Conservation (phyloP, 2,888 invertebrate species). For the Tridacna gigas region DNA sequence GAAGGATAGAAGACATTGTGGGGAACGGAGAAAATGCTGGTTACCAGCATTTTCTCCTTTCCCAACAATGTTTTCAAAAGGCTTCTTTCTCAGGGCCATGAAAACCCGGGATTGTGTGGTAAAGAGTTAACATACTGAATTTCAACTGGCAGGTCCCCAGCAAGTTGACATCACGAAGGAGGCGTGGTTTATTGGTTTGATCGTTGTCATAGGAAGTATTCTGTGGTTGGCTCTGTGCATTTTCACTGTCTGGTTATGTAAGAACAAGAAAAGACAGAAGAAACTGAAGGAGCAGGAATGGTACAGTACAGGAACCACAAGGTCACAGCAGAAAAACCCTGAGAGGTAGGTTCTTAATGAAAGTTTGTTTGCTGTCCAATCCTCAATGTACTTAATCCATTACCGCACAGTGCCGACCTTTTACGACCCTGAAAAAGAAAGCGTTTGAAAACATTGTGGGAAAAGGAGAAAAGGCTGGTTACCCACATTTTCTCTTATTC, state of each 20-base stretch:
- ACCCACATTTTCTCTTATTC: too few species aligned
- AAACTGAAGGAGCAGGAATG: slow-evolving; percentile 76
- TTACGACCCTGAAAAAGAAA: neutral
- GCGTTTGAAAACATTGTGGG: slow-evolving; percentile 9
- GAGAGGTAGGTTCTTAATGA: slow-evolving; percentile 36
- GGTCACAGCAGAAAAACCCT: slow-evolving; percentile 39
- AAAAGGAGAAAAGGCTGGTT: too few species aligned
- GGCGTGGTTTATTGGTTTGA: slow-evolving; percentile 94
- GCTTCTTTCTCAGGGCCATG: too few species aligned
- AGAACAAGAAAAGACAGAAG: slow-evolving; percentile 80
- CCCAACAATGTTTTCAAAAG: too few species aligned
- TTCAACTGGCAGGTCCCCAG: slow-evolving; percentile 72
- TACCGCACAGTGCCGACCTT: neutral
- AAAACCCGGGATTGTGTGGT: too few species aligned
- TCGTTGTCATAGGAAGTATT: slow-evolving; percentile 90
- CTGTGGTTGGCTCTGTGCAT: slow-evolving; percentile 93
- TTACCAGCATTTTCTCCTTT: too few species aligned
- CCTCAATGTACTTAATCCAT: neutral
- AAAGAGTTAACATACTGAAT: too few species aligned
- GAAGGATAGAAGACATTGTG: too few species aligned
- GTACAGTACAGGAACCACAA: slow-evolving; percentile 37
- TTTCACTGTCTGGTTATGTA: slow-evolving; percentile 92
- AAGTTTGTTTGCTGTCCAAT: neutral
- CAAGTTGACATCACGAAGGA: slow-evolving; percentile 87
- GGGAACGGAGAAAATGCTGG: too few species aligned